These are phyloP conservation scores for Hyles vespertilio DNA, from an alignment of 1,140 invertebrate genomes.

Conservation along the genomic window DNA sequence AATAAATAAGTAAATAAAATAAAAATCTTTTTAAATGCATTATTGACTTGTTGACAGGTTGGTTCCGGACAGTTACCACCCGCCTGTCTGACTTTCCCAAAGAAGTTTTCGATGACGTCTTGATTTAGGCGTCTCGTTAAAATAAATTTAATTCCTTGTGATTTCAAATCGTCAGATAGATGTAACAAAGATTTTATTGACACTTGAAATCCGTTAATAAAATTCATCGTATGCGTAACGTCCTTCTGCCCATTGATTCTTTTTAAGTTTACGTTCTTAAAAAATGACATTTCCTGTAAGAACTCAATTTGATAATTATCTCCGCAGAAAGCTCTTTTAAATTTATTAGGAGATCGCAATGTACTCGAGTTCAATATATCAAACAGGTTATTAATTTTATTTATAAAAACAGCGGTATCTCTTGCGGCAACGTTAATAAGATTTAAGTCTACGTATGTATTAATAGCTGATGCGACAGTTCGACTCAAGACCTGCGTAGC, in stretches of 20 bases:
- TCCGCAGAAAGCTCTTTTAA: constrained; percentile 3
- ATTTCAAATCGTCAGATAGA: constrained; percentile 11
- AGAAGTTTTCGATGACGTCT: constrained; percentile 10
- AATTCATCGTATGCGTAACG: constrained; percentile 13
- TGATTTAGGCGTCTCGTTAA: neutral
- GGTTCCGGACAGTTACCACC: constrained; percentile 11
- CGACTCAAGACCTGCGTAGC: too few species aligned
- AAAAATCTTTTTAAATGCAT: too few species aligned
- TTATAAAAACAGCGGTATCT: too few species aligned
- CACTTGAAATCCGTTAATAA: constrained; percentile 16
- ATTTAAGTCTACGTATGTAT: too few species aligned
- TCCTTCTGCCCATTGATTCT: constrained; percentile 7
- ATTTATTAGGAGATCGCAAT: constrained; percentile 2
- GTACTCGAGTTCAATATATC: constrained; percentile 6
- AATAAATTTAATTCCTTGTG: constrained; percentile 13
- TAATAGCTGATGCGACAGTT: too few species aligned
- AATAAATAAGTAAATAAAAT: too few species aligned
- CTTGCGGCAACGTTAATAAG: too few species aligned
- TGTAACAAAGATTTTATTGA: constrained; percentile 12
- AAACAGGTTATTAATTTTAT: constrained; percentile 6
- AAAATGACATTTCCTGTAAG: constrained; percentile 9
- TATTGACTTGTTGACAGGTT: constrained; percentile 7
- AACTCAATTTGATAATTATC: constrained; percentile 11
- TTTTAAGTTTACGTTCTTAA: constrained; percentile 11
- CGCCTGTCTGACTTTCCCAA: constrained; percentile 10